Base-by-base conservation (phyloP, 1,140 invertebrate species). In the Archivesica marissinica region DNA sequence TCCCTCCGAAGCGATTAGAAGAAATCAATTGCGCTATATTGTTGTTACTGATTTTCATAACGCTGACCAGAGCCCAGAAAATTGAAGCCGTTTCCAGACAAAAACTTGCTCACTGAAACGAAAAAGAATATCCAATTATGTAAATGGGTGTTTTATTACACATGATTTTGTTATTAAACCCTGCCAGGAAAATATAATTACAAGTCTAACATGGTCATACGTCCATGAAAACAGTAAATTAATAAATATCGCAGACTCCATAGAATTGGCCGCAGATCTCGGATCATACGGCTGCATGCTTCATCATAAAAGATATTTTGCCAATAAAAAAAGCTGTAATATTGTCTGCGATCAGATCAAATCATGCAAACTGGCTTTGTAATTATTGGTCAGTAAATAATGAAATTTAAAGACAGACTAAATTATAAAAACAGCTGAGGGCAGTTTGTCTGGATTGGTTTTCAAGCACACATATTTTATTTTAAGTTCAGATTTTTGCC, bases 351-450 rank as follows among this genome's bases (percentile, higher is more conserved):
- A 64, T 64, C 59, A 64, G 38, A 64, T 64, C 30, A 64, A 64
- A 64, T 64, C 59, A 64, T 64, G 59, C 59, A 64, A 64, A 64
- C 59, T n/a, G n/a, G n/a, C n/a, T n/a, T n/a, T n/a, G n/a, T n/a
- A n/a, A n/a, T n/a, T n/a, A n/a, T n/a, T n/a, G n/a, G n/a, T n/a
- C n/a, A n/a, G n/a, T n/a, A n/a, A n/a, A n/a, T n/a, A n/a, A n/a
- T n/a, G n/a, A n/a, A n/a, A n/a, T n/a, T n/a, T n/a, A n/a, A n/a
- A n/a, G n/a, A n/a, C n/a, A n/a, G n/a, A n/a, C n/a, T n/a, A n/a
- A n/a, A n/a, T n/a, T n/a, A n/a, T n/a, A n/a, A n/a, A n/a, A n/a
- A n/a, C n/a, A n/a, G n/a, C n/a, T n/a, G n/a, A n/a, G n/a, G n/a
- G n/a, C n/a, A n/a, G n/a, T n/a, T n/a, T n/a, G n/a, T n/a, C n/a